Percentiles rank a stretch among this genome's conserved stretches.
Conservation (phyloP, 2,888 invertebrate genomes). For the Nasonovia ribisnigri region DNA sequence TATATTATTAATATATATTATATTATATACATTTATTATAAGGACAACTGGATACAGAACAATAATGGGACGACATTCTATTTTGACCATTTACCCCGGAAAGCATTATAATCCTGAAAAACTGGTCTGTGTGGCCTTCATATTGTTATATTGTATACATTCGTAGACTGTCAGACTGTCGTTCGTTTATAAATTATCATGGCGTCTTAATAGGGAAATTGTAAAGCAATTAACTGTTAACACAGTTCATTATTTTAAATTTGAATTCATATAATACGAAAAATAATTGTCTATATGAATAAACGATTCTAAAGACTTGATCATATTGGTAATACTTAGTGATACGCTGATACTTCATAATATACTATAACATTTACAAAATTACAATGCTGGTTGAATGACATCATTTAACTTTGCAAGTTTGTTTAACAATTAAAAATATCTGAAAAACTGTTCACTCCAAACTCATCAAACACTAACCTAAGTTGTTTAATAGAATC, state of each 20-base stretch:
- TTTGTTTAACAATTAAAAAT: neutral
- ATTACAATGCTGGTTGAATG: neutral
- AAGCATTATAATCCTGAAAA: slow-evolving; percentile 53
- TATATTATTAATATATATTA: neutral
- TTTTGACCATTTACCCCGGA: slow-evolving; percentile 52
- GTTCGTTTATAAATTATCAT: neutral
- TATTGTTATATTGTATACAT: neutral
- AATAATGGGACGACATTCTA: slow-evolving; percentile 12
- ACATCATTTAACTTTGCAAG: neutral
- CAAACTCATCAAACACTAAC: neutral
- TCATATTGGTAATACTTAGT: neutral
- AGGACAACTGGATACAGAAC: neutral
- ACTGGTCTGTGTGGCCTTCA: slow-evolving; percentile 57
- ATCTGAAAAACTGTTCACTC: neutral
- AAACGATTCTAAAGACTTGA: neutral
- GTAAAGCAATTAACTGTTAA: neutral
- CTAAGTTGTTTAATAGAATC: neutral
- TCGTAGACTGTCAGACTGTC: neutral
- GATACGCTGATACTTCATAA: neutral
- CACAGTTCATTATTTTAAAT: neutral
- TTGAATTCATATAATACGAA: neutral
- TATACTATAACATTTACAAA: neutral
- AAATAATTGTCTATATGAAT: neutral
- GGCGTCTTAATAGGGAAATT: neutral
- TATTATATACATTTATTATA: neutral